These are phyloP conservation scores for Oreamnos americanus DNA, from an alignment of 2,113 vertebrate genomes.

Conservation along the genomic window DNA sequence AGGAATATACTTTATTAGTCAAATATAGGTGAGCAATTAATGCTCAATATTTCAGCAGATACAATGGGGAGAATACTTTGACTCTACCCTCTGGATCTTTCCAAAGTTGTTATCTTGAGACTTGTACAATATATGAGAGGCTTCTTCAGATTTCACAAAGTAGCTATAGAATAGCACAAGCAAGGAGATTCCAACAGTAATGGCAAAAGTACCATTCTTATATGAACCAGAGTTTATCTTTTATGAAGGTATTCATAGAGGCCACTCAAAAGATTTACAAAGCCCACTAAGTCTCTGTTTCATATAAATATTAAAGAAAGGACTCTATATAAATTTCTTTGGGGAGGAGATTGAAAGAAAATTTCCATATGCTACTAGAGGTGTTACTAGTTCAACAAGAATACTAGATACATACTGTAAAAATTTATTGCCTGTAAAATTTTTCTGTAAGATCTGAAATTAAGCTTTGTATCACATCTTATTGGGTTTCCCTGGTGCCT, in stretches of 20 bases:
- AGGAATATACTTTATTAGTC: background rate
- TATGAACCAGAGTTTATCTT: background rate
- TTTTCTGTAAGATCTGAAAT: slow-evolving; percentile 10
- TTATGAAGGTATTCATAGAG: background rate
- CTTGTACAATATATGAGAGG: background rate
- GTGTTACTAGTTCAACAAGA: background rate
- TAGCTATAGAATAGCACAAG: background rate
- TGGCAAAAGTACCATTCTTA: background rate
- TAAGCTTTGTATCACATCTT: background rate
- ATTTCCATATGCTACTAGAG: background rate
- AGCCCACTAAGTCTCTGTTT: background rate
- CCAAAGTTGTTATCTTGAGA: background rate
- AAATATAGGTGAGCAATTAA: background rate
- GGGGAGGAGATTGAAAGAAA: background rate
- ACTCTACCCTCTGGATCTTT: background rate
- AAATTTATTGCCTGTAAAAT: background rate
- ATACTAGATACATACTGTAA: background rate
- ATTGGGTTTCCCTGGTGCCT: background rate
- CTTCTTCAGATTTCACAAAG: background rate
- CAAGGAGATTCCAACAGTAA: background rate
- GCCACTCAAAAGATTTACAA: background rate
- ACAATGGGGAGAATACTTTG: background rate
- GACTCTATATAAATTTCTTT: background rate
- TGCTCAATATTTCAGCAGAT: background rate
- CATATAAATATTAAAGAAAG: background rate